Conservation (phyloP, 2,888 invertebrate genomes). For the Andrena flavipes region DNA sequence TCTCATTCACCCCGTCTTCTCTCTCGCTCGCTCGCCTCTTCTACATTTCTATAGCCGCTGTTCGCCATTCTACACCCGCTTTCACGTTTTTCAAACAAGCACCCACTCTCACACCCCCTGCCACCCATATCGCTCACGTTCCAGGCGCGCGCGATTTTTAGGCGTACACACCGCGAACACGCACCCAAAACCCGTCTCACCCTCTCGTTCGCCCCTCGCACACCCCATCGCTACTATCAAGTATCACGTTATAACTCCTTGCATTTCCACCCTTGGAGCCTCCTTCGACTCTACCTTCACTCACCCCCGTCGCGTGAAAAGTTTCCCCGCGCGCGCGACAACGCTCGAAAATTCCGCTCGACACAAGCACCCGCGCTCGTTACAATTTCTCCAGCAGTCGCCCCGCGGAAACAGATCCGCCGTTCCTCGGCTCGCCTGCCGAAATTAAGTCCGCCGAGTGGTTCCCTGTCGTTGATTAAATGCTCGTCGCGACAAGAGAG, state of each 20-base stretch:
- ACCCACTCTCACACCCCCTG: constrained; percentile 10
- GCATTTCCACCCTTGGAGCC: constrained; percentile 57
- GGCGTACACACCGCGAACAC: constrained; percentile 10
- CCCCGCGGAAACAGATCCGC: constrained; percentile 6
- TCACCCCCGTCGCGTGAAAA: constrained; percentile 1
- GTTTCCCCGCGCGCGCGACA: neutral
- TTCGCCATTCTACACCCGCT: neutral
- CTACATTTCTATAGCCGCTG: constrained; percentile 11
- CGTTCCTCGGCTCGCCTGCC: constrained; percentile 27
- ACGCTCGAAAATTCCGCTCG: constrained; percentile 15
- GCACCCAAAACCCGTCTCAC: constrained; percentile 16
- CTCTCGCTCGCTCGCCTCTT: constrained; percentile 14
- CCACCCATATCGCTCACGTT: constrained; percentile 24
- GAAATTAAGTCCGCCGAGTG: constrained; percentile 71
- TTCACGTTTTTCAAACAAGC: constrained; percentile 7
- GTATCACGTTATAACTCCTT: constrained; percentile 78
- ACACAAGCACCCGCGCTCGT: neutral
- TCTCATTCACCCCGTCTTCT: constrained; percentile 20
- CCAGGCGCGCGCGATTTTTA: constrained; percentile 27
- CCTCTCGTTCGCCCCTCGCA: constrained; percentile 3
- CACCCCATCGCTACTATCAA: constrained; percentile 49
- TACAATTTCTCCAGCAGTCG: constrained; percentile 13
- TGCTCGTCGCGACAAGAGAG: constrained; percentile 80
- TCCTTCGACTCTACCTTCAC: constrained; percentile 7
- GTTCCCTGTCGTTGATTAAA: constrained; percentile 82